phyloP scores from a whole-genome alignment of 2,113 vertebrate species.

The Zeus faber region DNA sequence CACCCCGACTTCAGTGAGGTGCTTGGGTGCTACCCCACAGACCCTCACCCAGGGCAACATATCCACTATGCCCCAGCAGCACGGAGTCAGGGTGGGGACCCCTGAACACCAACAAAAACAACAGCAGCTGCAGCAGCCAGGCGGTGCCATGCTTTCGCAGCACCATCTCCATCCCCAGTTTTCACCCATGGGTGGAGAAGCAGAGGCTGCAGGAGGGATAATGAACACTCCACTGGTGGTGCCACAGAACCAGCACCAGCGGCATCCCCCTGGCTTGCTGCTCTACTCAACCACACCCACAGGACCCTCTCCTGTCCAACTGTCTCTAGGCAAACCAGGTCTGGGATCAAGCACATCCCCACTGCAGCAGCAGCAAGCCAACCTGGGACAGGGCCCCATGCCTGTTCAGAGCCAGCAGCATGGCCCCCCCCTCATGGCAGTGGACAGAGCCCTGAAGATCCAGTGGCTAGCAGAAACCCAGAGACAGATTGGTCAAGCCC shows the following conservation, averaged over 20 bases:
- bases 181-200: slow-evolving; percentile 47
- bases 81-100: slow-evolving; percentile 51
- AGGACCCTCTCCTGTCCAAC: slow-evolving; percentile 84
- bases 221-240: slow-evolving; percentile 71
- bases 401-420: slow-evolving; percentile 59
- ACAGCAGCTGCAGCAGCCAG: slow-evolving; percentile 67
- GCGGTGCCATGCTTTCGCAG: slow-evolving; percentile 54
- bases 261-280: slow-evolving; percentile 68
- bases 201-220: slow-evolving; percentile 57
- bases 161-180: slow-evolving; percentile 71
- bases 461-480: slow-evolving; percentile 93
- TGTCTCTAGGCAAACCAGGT: slow-evolving; percentile 87
- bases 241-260: slow-evolving; percentile 80
- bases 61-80: slow-evolving; percentile 58
- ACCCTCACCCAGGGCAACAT: slow-evolving; percentile 76
- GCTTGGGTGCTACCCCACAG: slow-evolving; percentile 87
- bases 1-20: slow-evolving; percentile 85
- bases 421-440: slow-evolving; percentile 89
- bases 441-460: slow-evolving; percentile 96
- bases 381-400: slow-evolving; percentile 61
- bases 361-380: slow-evolving; percentile 77
- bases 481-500: slow-evolving; percentile 91
- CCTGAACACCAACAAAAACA: slow-evolving; percentile 4
- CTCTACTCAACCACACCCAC: slow-evolving; percentile 82
- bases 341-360: slow-evolving; percentile 83